Evolutionary conservation across 2,113 vertebrate genomes (phyloP).

Genomic region (Lagopus leucura): DNA sequence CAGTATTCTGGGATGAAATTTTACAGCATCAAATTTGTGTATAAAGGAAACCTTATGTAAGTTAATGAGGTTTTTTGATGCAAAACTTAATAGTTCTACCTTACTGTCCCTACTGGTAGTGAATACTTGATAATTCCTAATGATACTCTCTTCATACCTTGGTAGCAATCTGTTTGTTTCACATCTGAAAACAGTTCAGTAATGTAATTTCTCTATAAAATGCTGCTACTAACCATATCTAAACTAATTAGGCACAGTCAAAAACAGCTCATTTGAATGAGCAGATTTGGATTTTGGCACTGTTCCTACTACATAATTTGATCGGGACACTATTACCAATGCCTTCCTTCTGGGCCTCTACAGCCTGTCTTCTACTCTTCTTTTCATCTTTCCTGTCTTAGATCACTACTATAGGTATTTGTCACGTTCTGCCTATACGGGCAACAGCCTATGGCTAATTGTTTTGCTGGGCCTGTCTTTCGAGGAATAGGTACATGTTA

Average conservation of each 20-base stretch:
- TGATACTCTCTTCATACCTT: constrained; percentile 37
- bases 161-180: constrained; percentile 20
- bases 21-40: neutral
- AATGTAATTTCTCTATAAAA: constrained; percentile 60
- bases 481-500: neutral
- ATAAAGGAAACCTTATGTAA: neutral
- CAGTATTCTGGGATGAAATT: neutral
- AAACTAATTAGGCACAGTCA: constrained; percentile 69
- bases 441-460: neutral
- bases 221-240: constrained; percentile 51
- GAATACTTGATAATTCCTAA: constrained; percentile 56
- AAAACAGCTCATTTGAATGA: constrained; percentile 55
- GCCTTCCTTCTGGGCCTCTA: neutral
- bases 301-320: constrained; percentile 38
- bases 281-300: constrained; percentile 65
- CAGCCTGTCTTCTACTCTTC: neutral
- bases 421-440: too few relatives aligned
- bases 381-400: neutral
- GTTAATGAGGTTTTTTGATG: constrained; percentile 35
- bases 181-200: constrained; percentile 22
- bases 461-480: neutral
- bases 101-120: neutral
- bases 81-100: constrained; percentile 47
- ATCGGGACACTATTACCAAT: neutral
- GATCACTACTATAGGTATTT: neutral